Conservation (phyloP, 2,113 vertebrate species). For the Pluvianellus socialis region DNA sequence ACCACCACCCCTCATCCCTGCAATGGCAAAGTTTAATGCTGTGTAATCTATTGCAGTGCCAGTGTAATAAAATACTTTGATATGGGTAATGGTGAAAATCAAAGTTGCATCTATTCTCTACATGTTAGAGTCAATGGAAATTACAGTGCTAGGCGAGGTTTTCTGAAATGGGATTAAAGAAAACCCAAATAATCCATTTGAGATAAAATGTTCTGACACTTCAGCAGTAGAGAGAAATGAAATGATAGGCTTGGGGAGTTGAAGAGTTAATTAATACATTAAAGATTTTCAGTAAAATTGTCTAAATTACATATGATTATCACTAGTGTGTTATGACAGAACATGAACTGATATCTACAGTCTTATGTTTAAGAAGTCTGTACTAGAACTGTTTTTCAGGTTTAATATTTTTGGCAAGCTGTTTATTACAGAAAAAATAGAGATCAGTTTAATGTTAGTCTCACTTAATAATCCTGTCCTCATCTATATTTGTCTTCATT, state of each 20-base stretch:
- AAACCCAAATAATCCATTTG: conserved; percentile 59
- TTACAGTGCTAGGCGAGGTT: conserved; percentile 2
- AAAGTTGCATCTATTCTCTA: conserved; percentile 29
- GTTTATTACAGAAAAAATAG: neutral
- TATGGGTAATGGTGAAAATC: conserved; percentile 43
- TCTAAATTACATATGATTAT: neutral
- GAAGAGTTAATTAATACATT: conserved; percentile 60
- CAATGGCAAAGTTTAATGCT: neutral
- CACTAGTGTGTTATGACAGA: neutral
- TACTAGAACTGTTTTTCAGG: neutral
- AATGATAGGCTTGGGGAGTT: neutral
- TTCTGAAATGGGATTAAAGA: conserved; percentile 69
- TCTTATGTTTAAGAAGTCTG: neutral
- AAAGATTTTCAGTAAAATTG: neutral
- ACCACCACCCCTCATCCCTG: neutral
- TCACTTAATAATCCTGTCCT: neutral
- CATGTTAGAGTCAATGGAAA: conserved; percentile 18
- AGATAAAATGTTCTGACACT: conserved; percentile 58
- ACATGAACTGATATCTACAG: neutral
- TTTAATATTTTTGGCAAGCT: neutral
- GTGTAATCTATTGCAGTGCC: neutral
- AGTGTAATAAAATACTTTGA: conserved; percentile 39
- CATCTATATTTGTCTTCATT: neutral
- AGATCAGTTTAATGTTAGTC: neutral
- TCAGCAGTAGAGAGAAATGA: conserved; percentile 27